Base-by-base conservation (phyloP, 2,113 vertebrate genomes). In the Bos javanicus region DNA sequence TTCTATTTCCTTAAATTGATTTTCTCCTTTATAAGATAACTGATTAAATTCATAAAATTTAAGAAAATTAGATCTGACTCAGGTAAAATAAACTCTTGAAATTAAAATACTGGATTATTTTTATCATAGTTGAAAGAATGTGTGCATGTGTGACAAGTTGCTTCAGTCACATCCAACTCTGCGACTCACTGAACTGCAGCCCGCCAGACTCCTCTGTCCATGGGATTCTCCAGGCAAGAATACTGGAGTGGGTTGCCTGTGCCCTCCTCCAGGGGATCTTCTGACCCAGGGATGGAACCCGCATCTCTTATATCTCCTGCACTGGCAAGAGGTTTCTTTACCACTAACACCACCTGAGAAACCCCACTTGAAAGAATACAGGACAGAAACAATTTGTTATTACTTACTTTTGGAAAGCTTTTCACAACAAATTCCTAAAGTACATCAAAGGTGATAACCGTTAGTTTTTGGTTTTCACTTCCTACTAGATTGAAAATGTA, bases 401-500 rank as follows among this genome's bases (percentile, higher is more conserved):
- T 80, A 11, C 74, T 85, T n/a, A 39, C 28, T 83, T 87, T 91
- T 43, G 33, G 19, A n/a, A 48, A 48, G 5, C 82, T 83, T 74
- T 74, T 52, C 91, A 57, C 16, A 46, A 50, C 14, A 93, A 76
- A 91, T 82, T 59, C 7, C 16, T 59, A 54, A 93, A 43, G 25
- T 95, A 67, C 11, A 89, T 81, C 48, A 92, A 46, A 96, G 59
- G 76, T 80, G 21, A 88, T 60, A 85, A 88, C 16, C 11, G 85
- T 83, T 91, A 71, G 23, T 56, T 96, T 97, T 23, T 85, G 52
- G 87, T 92, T 4, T 88, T 50, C 97, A 86, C 9, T 56, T 97
- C 81, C 16, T 30, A 87, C 33, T 84, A 84, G 80, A 39, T 87
- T 93, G 82, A 30, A 48, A 25, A 54, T 33, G 4, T 33, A 96